Percentiles rank a stretch among this genome's conserved stretches.
These are phyloP conservation scores for Myrmecophaga tridactyla DNA, from an alignment of 2,113 vertebrate species.

Conservation along the genomic window DNA sequence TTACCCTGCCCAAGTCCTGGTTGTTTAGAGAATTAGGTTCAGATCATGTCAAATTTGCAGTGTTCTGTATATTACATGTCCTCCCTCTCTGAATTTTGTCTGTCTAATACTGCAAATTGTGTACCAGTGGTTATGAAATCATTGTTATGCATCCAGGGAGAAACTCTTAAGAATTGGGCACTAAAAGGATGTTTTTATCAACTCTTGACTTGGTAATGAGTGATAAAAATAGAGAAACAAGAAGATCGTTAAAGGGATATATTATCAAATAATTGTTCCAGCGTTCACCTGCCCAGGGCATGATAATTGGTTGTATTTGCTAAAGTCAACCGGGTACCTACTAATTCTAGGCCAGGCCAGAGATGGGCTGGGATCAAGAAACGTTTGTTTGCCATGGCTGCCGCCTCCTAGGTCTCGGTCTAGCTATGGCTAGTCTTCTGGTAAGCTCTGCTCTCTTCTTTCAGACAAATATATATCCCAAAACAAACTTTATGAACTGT, in stretches of 20 bases:
- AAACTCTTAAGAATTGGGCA: conserved; percentile 91
- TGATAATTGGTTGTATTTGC: conserved; percentile 83
- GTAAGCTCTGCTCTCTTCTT: conserved; percentile 91
- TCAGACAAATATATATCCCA: conserved; percentile 90
- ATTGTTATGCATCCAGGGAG: conserved; percentile 89
- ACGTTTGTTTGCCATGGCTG: conserved; percentile 77
- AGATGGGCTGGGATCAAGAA: conserved; percentile 81
- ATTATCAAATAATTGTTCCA: conserved; percentile 83
- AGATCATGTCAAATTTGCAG: conserved; percentile 81
- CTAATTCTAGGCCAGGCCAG: conserved; percentile 79
- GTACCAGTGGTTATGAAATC: conserved; percentile 90
- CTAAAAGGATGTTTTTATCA: conserved; percentile 90
- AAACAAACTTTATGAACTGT: conserved; percentile 91
- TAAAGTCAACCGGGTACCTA: conserved; percentile 80
- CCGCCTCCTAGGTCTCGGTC: conserved; percentile 82
- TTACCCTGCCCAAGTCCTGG: conserved; percentile 75
- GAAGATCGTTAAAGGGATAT: conserved; percentile 80
- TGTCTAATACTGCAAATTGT: conserved; percentile 88
- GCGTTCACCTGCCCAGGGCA: conserved; percentile 80
- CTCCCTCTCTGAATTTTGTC: conserved; percentile 84
- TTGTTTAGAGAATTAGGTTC: conserved; percentile 83
- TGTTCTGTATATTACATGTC: conserved; percentile 84
- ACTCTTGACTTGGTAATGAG: conserved; percentile 88
- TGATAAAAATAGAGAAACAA: conserved; percentile 84
- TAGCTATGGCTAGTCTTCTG: conserved; percentile 84